Evolutionary conservation across 2,888 invertebrate species (phyloP).

Genomic region (Hypolimnas misippus): DNA sequence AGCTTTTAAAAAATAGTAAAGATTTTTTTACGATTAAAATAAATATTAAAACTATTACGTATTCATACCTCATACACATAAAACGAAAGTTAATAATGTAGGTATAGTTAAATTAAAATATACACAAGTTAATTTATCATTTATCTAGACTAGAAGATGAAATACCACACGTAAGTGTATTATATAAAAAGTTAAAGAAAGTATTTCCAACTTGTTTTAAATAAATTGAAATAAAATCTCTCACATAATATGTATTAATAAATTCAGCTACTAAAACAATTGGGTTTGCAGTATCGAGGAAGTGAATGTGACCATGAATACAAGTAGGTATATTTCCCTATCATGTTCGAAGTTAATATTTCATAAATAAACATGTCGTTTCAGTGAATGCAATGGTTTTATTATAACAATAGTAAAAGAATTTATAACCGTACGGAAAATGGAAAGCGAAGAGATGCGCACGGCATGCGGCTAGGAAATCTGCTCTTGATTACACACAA

Average conservation of each 20-base stretch:
- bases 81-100: no score
- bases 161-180: background rate
- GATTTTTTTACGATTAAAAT: conserved; percentile 31
- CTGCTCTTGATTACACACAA: conserved; percentile 39
- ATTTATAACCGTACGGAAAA: conserved; percentile 28
- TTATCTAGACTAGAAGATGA: background rate
- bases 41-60: no score
- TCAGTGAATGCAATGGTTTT: background rate
- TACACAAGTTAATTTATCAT: background rate
- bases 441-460: conserved; percentile 47
- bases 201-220: no score
- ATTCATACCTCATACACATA: no score
- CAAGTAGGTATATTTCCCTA: conserved; percentile 43
- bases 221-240: no score
- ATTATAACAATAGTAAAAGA: conserved; percentile 18
- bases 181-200: no score
- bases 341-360: conserved; percentile 21
- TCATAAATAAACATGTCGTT: conserved; percentile 9
- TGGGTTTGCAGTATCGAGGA: conserved; percentile 46
- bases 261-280: conserved; percentile 23
- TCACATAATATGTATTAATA: no score
- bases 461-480: conserved; percentile 42
- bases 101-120: no score
- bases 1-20: no score
- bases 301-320: conserved; percentile 58